Conservation (phyloP, 2,113 vertebrate genomes). For the Acrocephalus arundinaceus region DNA sequence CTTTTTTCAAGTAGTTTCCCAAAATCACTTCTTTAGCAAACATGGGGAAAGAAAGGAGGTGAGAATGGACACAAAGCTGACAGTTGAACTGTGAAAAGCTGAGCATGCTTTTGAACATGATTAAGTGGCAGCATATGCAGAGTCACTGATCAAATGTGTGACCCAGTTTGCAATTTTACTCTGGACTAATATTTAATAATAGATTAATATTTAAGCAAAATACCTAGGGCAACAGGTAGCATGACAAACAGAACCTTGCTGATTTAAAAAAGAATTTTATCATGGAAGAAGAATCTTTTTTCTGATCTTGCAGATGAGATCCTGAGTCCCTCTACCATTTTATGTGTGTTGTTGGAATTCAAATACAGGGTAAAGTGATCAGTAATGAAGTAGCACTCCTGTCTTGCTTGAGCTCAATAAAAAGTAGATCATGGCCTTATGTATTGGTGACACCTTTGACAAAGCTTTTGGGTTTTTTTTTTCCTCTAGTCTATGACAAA, state of each 20-base stretch:
- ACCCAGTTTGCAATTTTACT: background rate
- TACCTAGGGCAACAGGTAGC: background rate
- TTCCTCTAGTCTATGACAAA: background rate
- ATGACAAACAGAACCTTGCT: background rate
- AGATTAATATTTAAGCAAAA: background rate
- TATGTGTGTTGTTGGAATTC: background rate
- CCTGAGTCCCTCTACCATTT: background rate
- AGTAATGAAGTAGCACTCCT: background rate
- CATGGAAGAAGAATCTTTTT: background rate
- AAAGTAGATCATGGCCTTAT: background rate
- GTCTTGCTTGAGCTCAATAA: background rate
- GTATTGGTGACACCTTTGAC: background rate
- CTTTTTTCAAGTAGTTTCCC: background rate
- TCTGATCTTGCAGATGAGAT: background rate
- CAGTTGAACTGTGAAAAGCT: background rate
- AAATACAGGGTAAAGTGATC: background rate
- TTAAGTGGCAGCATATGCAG: background rate
- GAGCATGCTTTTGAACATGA: background rate
- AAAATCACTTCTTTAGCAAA: background rate
- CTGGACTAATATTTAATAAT: slow-evolving; percentile 10
- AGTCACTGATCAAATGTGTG: background rate
- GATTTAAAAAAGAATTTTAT: background rate
- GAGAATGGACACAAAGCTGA: background rate
- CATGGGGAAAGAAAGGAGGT: background rate
- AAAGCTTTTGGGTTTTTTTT: background rate